Conservation (phyloP, 30 jellyfish, hydroid and myxozoan species). For the Aurelia sp. region DNA sequence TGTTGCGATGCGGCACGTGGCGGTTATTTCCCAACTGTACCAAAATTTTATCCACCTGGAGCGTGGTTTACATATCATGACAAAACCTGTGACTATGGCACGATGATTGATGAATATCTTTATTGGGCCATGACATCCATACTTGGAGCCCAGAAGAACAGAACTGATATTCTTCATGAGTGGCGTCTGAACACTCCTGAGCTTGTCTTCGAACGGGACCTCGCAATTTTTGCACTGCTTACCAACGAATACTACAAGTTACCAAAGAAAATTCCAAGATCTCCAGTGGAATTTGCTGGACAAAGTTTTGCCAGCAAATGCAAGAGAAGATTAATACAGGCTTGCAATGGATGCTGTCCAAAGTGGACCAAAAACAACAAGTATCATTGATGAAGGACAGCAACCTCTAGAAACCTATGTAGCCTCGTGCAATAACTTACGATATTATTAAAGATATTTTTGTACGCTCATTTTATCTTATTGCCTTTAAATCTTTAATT, state of each 20-base stretch:
- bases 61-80: constrained; percentile 74
- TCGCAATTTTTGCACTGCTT: constrained; percentile 19
- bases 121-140: constrained; percentile 70
- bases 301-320: too few species aligned
- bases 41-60: constrained; percentile 33
- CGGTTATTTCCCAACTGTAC: constrained; percentile 45
- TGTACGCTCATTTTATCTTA: too few species aligned
- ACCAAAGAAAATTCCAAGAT: constrained; percentile 26
- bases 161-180: constrained; percentile 39
- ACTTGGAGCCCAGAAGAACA: constrained; percentile 52
- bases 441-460: too few species aligned
- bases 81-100: constrained; percentile 37
- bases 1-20: constrained; percentile 70
- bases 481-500: too few species aligned
- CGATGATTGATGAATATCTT: constrained; percentile 32
- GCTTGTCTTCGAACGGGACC: constrained; percentile 26
- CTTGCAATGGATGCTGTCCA: too few species aligned
- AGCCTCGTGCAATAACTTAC: too few species aligned
- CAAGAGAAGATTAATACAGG: too few species aligned
- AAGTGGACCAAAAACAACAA: too few species aligned
- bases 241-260: constrained; percentile 22
- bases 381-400: too few species aligned
- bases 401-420: too few species aligned
- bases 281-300: too few species aligned
- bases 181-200: constrained; percentile 47